These are phyloP conservation scores for Numida meleagris DNA, from an alignment of 2,113 vertebrate genomes.

Conservation along the genomic window DNA sequence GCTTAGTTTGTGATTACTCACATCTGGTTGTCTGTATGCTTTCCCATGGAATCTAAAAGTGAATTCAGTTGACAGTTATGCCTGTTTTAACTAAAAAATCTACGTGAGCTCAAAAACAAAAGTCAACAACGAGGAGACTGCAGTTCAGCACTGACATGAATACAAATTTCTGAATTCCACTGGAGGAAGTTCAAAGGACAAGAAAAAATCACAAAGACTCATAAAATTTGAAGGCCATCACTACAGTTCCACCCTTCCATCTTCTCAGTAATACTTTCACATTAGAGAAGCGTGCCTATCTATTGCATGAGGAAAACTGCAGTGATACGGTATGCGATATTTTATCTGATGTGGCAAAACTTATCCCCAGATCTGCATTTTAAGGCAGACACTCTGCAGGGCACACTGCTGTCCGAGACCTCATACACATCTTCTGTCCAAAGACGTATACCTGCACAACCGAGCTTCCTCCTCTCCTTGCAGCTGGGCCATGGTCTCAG, in stretches of 20 bases:
- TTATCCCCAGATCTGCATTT: not conserved
- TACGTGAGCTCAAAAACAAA: not conserved
- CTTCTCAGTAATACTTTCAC: accelerated
- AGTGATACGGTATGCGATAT: accelerated
- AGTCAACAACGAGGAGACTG: not conserved
- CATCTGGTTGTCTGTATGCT: not conserved
- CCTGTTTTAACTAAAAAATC: not conserved
- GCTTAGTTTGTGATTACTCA: not conserved
- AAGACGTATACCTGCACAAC: not conserved
- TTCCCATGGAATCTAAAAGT: not conserved
- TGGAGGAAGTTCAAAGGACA: not conserved
- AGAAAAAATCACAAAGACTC: not conserved
- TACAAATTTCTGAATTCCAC: not conserved
- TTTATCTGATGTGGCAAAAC: not conserved
- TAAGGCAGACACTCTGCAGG: not conserved
- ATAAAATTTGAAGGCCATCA: not conserved
- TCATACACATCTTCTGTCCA: not conserved
- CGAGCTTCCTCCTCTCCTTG: not conserved
- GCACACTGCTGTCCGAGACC: not conserved
- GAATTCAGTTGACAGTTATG: not conserved
- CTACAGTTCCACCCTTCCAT: not conserved
- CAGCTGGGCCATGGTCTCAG: not conserved
- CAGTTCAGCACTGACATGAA: not conserved
- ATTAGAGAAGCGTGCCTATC: not conserved
- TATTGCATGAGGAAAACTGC: not conserved